These are phyloP conservation scores for Gallinago jamesoni DNA, from an alignment of 2,113 vertebrate species.

Conservation along the genomic window DNA sequence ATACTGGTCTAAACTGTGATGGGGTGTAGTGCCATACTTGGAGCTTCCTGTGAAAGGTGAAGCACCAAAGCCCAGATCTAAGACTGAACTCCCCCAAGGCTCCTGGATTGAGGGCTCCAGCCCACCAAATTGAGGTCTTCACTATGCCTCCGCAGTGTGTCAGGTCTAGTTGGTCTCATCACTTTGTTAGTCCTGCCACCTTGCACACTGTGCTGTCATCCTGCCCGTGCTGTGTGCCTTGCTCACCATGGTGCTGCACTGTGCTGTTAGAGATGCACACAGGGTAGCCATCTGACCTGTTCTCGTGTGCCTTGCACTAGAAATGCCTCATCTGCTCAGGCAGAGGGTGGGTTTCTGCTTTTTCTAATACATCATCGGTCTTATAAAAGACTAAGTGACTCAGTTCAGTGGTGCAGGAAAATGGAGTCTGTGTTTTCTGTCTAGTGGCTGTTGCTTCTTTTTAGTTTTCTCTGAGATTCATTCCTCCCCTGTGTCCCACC, in stretches of 20 bases:
- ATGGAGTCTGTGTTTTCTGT: background rate
- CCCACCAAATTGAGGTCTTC: background rate
- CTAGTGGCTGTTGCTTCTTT: background rate
- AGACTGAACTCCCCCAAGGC: background rate
- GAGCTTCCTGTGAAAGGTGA: background rate
- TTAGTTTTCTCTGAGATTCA: background rate
- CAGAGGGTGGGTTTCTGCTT: background rate
- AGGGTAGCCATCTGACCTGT: background rate
- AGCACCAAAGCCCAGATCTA: background rate
- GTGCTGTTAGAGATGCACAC: background rate
- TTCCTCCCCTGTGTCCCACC: background rate
- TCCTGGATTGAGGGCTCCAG: background rate
- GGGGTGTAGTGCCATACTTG: rapidly evolving
- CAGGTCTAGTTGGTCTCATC: rapidly evolving
- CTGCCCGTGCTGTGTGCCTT: background rate
- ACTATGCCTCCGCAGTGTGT: background rate
- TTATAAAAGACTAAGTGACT: background rate
- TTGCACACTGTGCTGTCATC: background rate
- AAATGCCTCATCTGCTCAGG: slow-evolving; percentile 14
- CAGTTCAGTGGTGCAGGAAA: slow-evolving; percentile 14
- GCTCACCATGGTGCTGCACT: background rate
- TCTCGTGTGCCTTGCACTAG: background rate
- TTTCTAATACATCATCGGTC: background rate
- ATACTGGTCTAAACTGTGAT: background rate
- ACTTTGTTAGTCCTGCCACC: background rate